A percentile compares a stretch with the other conserved stretches of the same genome.
Evolutionary conservation across 2,797 vertebrate genomes (phyloP).

Genomic region (Chromis chromis): DNA sequence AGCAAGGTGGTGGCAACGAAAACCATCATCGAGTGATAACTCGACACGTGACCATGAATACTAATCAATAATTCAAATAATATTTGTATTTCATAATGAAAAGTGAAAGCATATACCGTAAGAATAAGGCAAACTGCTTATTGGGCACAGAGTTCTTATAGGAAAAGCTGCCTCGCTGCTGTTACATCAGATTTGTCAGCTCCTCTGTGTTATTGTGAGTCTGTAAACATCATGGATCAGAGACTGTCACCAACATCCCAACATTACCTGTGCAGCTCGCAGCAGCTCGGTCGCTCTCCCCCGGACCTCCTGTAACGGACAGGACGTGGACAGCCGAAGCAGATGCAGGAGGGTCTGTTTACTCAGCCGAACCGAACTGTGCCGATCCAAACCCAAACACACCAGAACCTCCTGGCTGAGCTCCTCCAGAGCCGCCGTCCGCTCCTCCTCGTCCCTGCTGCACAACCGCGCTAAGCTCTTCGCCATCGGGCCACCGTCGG

Average conservation of each 20-base stretch:
- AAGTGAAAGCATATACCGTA: not conserved
- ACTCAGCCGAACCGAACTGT: slow-evolving; percentile 54
- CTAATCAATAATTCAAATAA: not conserved
- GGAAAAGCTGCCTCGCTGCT: not conserved
- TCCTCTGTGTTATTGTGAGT: not conserved
- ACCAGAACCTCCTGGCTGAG: slow-evolving; percentile 67
- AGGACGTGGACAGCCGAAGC: slow-evolving; percentile 77
- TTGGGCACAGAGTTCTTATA: not conserved
- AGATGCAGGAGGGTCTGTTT: slow-evolving; percentile 75
- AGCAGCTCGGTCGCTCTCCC: slow-evolving; percentile 72
- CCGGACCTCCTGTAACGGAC: slow-evolving; percentile 77
- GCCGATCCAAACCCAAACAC: slow-evolving; percentile 54
- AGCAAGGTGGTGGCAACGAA: slow-evolving; percentile 30
- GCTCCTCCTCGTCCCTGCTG: slow-evolving; percentile 76
- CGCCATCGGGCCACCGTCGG: slow-evolving; percentile 43
- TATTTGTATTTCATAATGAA: not conserved
- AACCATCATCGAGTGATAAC: slow-evolving; percentile 15
- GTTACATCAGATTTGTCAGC: not conserved
- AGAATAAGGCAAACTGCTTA: not conserved
- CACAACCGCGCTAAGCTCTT: slow-evolving; percentile 74
- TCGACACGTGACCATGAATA: not conserved
- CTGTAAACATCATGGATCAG: not conserved
- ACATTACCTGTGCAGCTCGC: slow-evolving; percentile 75
- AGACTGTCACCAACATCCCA: accelerated
- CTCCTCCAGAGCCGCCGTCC: slow-evolving; percentile 76